Evolutionary conservation across 1,140 invertebrate species (phyloP), one percentile per base, ranked within the genome.

Genomic region (Prorops nasuta): DNA sequence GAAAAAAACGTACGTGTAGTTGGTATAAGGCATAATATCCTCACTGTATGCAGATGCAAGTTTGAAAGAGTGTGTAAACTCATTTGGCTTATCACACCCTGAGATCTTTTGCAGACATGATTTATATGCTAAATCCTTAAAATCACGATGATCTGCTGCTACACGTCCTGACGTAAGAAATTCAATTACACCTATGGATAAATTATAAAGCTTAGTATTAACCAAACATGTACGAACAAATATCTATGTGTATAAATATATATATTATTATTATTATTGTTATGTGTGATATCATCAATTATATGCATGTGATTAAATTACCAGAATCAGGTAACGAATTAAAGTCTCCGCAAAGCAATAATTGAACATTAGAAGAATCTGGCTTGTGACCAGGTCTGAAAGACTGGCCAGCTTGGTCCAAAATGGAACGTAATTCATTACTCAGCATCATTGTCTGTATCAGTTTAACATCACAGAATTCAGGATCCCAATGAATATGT

Each of bases 361-460:
- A 74, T 67, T 98, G 96, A 50, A 98, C 92, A 66, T 86, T 87
- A 64, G 88, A 90, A 52, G 86, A 79, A 56, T 91, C 86, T 20
- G 82, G 78, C 59, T 86, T 83, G 63, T 84, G 80, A 14, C 80
- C 79, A 46, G 80, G 80, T 55, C 83, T 71, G 59, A 87, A 86
- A 41, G 82, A 82, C 58, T 84, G 78, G 38, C 81, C 81, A 32
- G 88, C 86, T 72, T 94, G 88, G 63, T 94, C 91, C 38, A 92
- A 80, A 58, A 94, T 92, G 36, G 81, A 82, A 63, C 88, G 85
- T 48, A 93, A 76, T 77, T 98, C 96, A 72, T 95, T 91, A 78
- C 94, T 92, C 51, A 99, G 79, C 96, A 99, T 98, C 92, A 99
- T 98, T 17, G 93, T 98, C 77, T 99, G 98, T 54, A 99, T 98